phyloP scores from a whole-genome alignment of 2,888 invertebrate genomes.

The Heteropelma amictum region DNA sequence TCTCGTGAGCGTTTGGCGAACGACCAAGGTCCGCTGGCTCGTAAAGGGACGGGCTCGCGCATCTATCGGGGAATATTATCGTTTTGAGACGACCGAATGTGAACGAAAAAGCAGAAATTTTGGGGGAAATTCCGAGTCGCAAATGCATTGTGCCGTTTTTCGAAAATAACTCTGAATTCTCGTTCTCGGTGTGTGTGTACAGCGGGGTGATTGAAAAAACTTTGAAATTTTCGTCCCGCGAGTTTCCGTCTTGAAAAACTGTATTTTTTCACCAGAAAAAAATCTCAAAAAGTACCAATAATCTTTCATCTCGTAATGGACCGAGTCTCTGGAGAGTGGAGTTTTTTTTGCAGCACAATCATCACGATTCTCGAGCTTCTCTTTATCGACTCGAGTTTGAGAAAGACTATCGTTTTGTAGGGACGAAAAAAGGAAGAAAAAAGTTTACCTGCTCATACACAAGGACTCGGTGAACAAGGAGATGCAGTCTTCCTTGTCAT shows the following conservation, averaged over 20 bases:
- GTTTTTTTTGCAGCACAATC: too few relatives aligned
- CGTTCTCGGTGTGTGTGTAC: too few relatives aligned
- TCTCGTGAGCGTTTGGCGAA: neutral
- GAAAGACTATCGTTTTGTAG: neutral
- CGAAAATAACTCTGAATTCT: too few relatives aligned
- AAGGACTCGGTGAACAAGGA: slow-evolving; percentile 60
- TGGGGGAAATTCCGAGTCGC: neutral
- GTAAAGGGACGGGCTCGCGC: neutral
- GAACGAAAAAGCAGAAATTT: neutral
- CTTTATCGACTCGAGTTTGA: too few relatives aligned
- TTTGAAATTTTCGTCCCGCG: too few relatives aligned
- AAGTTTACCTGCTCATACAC: slow-evolving; percentile 35
- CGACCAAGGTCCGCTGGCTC: neutral
- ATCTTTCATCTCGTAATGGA: too few relatives aligned
- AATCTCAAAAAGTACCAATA: neutral
- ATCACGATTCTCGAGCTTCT: too few relatives aligned
- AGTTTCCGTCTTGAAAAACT: too few relatives aligned
- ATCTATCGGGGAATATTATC: neutral
- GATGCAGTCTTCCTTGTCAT: slow-evolving; percentile 56
- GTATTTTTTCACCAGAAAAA: too few relatives aligned
- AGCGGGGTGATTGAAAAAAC: neutral
- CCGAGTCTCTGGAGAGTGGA: too few relatives aligned
- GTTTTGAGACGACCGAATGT: neutral
- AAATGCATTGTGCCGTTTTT: too few relatives aligned
- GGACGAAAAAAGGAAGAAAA: neutral